Percentiles rank a stretch among this genome's conserved stretches.
Conservation (phyloP, 2,113 vertebrate genomes). For the Colistium nudipinnis region DNA sequence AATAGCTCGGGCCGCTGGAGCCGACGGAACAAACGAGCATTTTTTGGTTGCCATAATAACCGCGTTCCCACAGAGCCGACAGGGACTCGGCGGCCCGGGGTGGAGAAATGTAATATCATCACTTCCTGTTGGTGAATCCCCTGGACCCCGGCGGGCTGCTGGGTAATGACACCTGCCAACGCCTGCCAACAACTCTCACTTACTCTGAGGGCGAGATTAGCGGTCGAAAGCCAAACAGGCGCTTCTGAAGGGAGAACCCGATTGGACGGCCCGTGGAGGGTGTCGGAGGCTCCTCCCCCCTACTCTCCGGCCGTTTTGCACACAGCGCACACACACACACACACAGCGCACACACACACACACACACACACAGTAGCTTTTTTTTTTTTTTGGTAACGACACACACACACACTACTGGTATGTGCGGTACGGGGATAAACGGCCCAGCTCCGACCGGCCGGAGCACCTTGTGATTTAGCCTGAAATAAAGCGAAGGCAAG, state of each 20-base stretch:
- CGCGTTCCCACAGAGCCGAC: slow-evolving; percentile 25
- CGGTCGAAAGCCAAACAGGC: slow-evolving; percentile 54
- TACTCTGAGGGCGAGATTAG: slow-evolving; percentile 69
- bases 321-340: not conserved
- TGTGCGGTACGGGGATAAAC: not conserved
- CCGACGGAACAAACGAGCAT: slow-evolving; percentile 25
- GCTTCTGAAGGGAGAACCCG: slow-evolving; percentile 48
- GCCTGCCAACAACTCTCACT: slow-evolving; percentile 46
- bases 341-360: not conserved
- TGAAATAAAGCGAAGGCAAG: slow-evolving; percentile 1
- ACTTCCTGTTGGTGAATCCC: slow-evolving; percentile 66
- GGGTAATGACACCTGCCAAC: slow-evolving; percentile 73
- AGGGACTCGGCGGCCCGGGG: slow-evolving; percentile 43
- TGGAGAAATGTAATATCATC: slow-evolving; percentile 56
- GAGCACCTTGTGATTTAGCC: slow-evolving; percentile 10
- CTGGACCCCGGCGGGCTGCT: slow-evolving; percentile 36
- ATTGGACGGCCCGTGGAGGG: slow-evolving; percentile 48
- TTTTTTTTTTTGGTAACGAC: not conserved
- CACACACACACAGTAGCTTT: no score
- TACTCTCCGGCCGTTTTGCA: slow-evolving; percentile 21
- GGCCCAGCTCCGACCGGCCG: not conserved
- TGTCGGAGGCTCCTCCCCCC: slow-evolving; percentile 30
- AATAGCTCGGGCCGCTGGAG: slow-evolving; percentile 39
- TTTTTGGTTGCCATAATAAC: slow-evolving; percentile 54
- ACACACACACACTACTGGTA: not conserved